A percentile compares a stretch with the other conserved stretches of the same genome.
phyloP scores from a whole-genome alignment of 53 echinoderm and acorn worm species.

The Apostichopus leukothele region DNA sequence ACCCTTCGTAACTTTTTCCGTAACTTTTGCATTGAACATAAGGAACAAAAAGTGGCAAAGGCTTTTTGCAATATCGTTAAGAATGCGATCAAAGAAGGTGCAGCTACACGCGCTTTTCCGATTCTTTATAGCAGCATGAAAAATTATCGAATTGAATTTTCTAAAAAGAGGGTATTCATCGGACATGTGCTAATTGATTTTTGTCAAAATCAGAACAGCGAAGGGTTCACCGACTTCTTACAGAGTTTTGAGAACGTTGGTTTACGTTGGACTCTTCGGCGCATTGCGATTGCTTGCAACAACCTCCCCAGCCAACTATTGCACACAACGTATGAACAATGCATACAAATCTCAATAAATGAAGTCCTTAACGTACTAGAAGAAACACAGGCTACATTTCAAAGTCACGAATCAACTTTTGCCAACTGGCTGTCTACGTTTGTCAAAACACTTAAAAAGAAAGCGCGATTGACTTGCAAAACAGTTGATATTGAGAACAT shows the following conservation, averaged over 20 bases:
- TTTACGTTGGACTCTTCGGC: background rate
- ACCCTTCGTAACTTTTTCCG: no score
- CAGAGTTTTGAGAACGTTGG: background rate
- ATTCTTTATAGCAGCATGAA: no score
- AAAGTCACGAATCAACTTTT: background rate
- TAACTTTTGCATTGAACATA: no score
- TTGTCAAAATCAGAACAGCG: background rate
- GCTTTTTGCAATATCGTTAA: no score
- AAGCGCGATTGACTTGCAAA: no score
- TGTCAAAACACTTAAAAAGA: background rate
- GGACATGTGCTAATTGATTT: background rate
- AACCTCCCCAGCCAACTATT: background rate
- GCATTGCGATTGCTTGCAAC: background rate
- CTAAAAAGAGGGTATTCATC: background rate
- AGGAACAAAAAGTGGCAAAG: no score
- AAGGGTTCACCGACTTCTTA: background rate
- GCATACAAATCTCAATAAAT: no score
- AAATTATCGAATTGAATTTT: no score
- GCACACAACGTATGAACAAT: background rate
- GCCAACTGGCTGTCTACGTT: background rate
- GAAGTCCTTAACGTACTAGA: no score
- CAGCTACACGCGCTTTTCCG: no score
- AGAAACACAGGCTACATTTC: background rate
- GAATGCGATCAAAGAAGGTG: no score
- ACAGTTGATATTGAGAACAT: no score